Evolutionary conservation across 2,797 vertebrate species (phyloP).

Genomic region (Phrynocephalus vlangalii): DNA sequence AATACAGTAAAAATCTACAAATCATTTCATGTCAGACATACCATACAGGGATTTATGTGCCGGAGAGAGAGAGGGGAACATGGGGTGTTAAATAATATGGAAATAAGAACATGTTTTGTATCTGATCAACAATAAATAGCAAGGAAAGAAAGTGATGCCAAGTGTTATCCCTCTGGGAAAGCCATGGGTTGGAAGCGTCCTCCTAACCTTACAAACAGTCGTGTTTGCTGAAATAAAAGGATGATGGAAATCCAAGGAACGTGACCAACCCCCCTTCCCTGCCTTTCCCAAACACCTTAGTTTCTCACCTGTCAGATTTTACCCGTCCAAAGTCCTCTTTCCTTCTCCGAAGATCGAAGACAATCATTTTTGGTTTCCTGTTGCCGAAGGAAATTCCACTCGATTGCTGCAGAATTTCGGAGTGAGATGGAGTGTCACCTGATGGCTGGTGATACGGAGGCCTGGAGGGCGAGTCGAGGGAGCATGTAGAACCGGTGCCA

Average conservation of each 20-base stretch:
- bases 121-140: background rate
- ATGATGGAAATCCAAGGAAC: background rate
- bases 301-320: conserved; percentile 30
- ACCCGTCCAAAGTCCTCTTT: background rate
- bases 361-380: conserved; percentile 4
- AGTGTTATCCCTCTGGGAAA: background rate
- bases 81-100: background rate
- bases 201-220: too few species aligned
- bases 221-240: background rate
- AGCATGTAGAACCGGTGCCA: background rate
- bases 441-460: conserved; percentile 18
- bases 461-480: background rate
- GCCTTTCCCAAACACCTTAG: background rate
- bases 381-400: background rate
- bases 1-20: background rate
- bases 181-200: background rate
- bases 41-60: background rate
- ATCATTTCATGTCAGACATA: background rate
- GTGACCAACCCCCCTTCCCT: background rate
- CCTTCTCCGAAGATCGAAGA: conserved; percentile 33
- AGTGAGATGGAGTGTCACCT: conserved; percentile 16
- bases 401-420: background rate
- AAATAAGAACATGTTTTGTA: background rate
- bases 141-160: background rate
- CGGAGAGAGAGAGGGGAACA: background rate